Percentiles rank a stretch among this genome's conserved stretches.
phyloP scores from a whole-genome alignment of 1,140 invertebrate species.

The Bombus pascuorum region DNA sequence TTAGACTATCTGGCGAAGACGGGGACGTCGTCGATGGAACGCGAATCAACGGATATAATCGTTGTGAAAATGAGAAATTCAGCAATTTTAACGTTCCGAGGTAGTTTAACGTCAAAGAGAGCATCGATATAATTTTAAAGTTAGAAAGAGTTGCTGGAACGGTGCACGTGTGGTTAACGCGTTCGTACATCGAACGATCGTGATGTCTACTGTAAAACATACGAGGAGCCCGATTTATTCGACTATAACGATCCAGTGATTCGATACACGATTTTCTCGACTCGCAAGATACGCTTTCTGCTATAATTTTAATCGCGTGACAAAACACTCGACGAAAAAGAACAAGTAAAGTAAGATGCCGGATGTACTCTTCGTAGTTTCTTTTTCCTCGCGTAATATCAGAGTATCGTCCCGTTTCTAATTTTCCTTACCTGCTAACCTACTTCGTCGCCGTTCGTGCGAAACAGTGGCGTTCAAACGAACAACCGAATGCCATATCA shows the following conservation, averaged over 20 bases:
- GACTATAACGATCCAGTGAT: constrained; percentile 25
- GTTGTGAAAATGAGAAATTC: constrained; percentile 59
- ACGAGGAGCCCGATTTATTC: background rate
- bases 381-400: background rate
- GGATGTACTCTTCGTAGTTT: background rate
- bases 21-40: constrained; percentile 42
- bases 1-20: constrained; percentile 74
- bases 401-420: background rate
- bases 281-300: constrained; percentile 26
- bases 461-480: background rate
- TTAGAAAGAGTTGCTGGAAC: background rate
- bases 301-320: constrained; percentile 30
- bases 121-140: background rate
- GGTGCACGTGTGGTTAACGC: background rate
- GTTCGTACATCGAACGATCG: constrained; percentile 32
- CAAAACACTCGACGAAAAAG: background rate
- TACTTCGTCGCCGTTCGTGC: background rate
- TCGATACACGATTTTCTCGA: constrained; percentile 39
- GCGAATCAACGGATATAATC: constrained; percentile 71
- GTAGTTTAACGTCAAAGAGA: constrained; percentile 58
- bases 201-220: background rate
- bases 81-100: constrained; percentile 79
- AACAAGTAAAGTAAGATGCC: background rate
- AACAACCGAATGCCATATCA: background rate
- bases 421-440: constrained; percentile 13